These are phyloP conservation scores for Phrynosoma blainvillii DNA, from an alignment of 2,113 vertebrate species.

Conservation along the genomic window DNA sequence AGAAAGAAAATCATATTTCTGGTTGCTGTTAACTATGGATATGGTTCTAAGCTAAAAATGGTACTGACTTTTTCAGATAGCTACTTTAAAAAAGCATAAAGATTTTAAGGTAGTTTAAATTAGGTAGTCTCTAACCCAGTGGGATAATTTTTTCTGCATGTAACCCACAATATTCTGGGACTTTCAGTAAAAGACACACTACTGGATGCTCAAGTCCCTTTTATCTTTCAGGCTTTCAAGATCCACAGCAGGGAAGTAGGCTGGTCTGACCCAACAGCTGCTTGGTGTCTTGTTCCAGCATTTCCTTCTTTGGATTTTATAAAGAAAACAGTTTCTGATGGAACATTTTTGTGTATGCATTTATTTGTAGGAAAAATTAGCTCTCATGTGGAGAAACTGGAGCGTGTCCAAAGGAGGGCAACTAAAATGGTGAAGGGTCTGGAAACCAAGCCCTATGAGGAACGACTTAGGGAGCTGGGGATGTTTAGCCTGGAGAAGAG, in stretches of 20 bases:
- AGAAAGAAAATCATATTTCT: background rate
- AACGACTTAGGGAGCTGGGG: no score
- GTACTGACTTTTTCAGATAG: background rate
- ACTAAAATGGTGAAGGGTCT: no score
- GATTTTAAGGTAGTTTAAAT: slow-evolving; percentile 16
- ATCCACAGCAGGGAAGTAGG: background rate
- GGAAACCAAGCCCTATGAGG: no score
- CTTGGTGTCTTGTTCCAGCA: slow-evolving; percentile 28
- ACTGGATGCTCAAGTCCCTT: background rate
- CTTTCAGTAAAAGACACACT: background rate
- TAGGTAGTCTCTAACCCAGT: background rate
- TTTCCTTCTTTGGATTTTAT: background rate
- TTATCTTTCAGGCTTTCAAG: slow-evolving; percentile 7
- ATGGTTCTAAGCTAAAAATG: no score
- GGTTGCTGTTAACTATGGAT: no score
- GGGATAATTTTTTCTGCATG: background rate
- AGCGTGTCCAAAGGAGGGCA: no score
- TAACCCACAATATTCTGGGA: background rate
- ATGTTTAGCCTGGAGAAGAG: no score
- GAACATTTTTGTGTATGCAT: background rate
- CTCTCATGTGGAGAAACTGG: no score
- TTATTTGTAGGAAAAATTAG: background rate
- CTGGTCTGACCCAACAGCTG: background rate
- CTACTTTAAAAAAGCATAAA: slow-evolving; percentile 9
- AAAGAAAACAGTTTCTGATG: background rate